These are phyloP conservation scores for Drosophila algonquin DNA, from an alignment of 2,888 invertebrate species.

Conservation along the genomic window DNA sequence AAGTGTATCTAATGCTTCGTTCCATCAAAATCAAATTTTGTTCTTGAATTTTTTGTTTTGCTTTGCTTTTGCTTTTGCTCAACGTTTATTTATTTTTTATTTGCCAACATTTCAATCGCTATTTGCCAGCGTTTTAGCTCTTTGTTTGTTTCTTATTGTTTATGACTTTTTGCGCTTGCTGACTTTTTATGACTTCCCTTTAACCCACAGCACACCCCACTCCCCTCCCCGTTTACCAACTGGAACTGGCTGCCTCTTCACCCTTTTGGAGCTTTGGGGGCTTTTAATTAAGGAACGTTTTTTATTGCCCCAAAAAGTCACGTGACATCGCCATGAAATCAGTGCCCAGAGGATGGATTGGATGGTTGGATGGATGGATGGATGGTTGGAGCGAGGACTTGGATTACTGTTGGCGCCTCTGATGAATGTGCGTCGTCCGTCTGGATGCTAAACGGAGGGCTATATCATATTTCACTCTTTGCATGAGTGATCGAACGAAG, in stretches of 20 bases:
- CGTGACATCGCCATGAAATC: constrained; percentile 55
- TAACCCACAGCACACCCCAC: neutral
- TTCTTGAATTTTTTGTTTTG: neutral
- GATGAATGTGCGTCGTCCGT: constrained; percentile 21
- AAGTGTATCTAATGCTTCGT: neutral
- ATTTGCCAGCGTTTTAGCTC: constrained; percentile 34
- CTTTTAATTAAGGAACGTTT: constrained; percentile 58
- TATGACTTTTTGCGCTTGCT: constrained; percentile 15
- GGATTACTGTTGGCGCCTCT: constrained; percentile 32
- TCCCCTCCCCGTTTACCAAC: neutral
- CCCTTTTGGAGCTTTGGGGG: constrained; percentile 20
- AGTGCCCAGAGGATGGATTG: constrained; percentile 1
- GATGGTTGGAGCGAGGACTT: constrained; percentile 12
- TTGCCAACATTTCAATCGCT: constrained; percentile 42
- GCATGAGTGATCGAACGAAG: neutral
- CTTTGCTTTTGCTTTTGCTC: constrained; percentile 20
- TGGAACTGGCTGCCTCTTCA: no score
- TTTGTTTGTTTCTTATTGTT: constrained; percentile 23
- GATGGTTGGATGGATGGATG: neutral
- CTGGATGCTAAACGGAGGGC: constrained; percentile 34
- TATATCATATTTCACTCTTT: constrained; percentile 27
- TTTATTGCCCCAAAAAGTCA: constrained; percentile 57
- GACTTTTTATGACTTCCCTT: constrained; percentile 32
- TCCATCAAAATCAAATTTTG: neutral
- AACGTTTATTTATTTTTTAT: constrained; percentile 32